Evolutionary conservation across 2,113 vertebrate species (phyloP), one percentile per base, ranked within the genome.

Genomic region (Panurus biarmicus): DNA sequence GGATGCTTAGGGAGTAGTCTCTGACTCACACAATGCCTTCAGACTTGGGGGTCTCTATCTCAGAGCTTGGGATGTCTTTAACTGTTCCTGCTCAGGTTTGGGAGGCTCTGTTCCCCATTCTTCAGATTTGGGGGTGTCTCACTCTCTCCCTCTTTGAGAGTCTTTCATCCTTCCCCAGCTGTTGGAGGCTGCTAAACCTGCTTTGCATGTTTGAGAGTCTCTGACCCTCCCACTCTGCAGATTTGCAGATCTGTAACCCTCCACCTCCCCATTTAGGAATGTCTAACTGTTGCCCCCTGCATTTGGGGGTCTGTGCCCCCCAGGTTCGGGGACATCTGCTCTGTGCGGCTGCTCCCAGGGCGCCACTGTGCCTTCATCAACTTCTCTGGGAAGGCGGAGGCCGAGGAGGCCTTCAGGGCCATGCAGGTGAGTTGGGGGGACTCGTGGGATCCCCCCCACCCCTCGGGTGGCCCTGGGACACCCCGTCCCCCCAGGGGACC

Each of bases 401-500:
- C 87, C 0, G 87, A 89, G 54, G 78, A 47, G 47, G 87, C 87
- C 40, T 89, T 42, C 14, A 40, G 25, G 10, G 35, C 21, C 71
- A 83, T 89, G 87, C 78, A 83, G 87, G 87, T 89, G 54, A 83
- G 78, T 47, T 69, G 62, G 22, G 82, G 7, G 20, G 2, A 2
- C 7, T 26, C 7, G 3, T 22, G 47, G 12, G 21, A 31, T 20
- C 11, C 25, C 18, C 18, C 15, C 12, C 53, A 28, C 12, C 45
- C 45, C 13, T 57, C 7, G 0, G 26, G 12, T 38, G 7, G 20
- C 47, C 20, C 5, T 62, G 56, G 66, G 57, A 42, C 48, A 9
- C 3, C 31, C n/a, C 0, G 0, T 36, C 26, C 44, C 18, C 7
- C 4, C 6, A 23, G 51, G 44, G 18, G 9, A 20, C 14, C 38